These are phyloP conservation scores for Brienomyrus brachyistius DNA, from an alignment of 2,113 vertebrate species.

Conservation along the genomic window DNA sequence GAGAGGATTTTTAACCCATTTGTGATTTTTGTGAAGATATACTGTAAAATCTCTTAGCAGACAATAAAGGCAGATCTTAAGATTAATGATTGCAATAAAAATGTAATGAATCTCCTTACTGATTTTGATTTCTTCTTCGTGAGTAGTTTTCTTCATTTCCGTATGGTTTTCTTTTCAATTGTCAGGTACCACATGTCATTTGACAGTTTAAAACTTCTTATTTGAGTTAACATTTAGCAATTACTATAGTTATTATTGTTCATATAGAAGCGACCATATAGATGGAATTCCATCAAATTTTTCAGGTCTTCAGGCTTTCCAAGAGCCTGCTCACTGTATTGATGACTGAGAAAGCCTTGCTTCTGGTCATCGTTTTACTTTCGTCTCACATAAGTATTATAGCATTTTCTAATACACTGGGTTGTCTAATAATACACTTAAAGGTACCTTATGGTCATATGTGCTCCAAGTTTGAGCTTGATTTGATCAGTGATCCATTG, in stretches of 20 bases:
- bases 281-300: neutral
- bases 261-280: neutral
- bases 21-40: constrained; percentile 5
- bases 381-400: neutral
- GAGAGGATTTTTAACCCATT: constrained; percentile 10
- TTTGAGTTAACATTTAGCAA: neutral
- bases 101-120: neutral
- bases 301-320: neutral
- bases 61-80: neutral
- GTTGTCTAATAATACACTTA: neutral
- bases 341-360: neutral
- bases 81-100: neutral
- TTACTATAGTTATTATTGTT: neutral
- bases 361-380: neutral
- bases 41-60: no score
- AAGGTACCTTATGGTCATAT: neutral
- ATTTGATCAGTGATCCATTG: neutral
- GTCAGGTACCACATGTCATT: neutral
- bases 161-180: neutral
- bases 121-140: neutral
- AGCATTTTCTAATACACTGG: neutral
- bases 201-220: neutral
- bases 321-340: neutral
- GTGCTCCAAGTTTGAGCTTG: neutral
- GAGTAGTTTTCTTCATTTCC: neutral